A percentile compares a stretch with the other conserved stretches of the same genome.
These are phyloP conservation scores for Silurus meridionalis DNA, from an alignment of 2,113 vertebrate species.

Conservation along the genomic window DNA sequence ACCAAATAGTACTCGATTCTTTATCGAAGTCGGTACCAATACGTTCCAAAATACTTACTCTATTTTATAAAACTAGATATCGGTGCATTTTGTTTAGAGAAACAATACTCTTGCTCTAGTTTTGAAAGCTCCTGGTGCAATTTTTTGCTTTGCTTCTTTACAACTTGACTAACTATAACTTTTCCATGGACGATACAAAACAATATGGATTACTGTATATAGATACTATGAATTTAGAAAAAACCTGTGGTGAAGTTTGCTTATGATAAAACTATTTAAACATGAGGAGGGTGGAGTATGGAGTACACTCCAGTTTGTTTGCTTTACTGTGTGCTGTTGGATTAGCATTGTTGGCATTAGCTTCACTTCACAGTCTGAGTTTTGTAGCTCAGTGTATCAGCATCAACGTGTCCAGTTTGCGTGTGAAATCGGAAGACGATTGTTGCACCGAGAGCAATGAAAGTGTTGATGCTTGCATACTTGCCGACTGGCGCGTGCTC, in stretches of 20 bases:
- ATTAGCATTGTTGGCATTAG: neutral
- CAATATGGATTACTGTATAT: neutral
- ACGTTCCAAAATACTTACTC: neutral
- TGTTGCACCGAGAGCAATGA: neutral
- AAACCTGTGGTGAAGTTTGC: neutral
- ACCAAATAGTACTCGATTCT: neutral
- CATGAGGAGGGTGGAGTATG: neutral
- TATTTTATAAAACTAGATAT: neutral
- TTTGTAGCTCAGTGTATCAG: neutral
- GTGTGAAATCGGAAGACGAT: neutral
- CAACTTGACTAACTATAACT: neutral
- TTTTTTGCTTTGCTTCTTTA: too few relatives aligned
- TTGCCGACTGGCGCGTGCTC: neutral
- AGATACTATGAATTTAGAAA: neutral
- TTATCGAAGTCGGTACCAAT: neutral
- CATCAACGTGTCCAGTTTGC: neutral
- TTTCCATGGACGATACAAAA: neutral
- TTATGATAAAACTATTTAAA: constrained; percentile 2
- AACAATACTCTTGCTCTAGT: neutral
- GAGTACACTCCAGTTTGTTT: neutral
- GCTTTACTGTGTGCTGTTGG: neutral
- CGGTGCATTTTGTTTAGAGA: neutral
- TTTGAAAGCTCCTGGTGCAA: neutral
- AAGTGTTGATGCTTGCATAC: too few relatives aligned
- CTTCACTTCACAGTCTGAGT: neutral